A percentile compares a stretch with the other conserved stretches of the same genome.
Conservation (phyloP, 2,888 invertebrate genomes). For the Drosophila mayaguana region DNA sequence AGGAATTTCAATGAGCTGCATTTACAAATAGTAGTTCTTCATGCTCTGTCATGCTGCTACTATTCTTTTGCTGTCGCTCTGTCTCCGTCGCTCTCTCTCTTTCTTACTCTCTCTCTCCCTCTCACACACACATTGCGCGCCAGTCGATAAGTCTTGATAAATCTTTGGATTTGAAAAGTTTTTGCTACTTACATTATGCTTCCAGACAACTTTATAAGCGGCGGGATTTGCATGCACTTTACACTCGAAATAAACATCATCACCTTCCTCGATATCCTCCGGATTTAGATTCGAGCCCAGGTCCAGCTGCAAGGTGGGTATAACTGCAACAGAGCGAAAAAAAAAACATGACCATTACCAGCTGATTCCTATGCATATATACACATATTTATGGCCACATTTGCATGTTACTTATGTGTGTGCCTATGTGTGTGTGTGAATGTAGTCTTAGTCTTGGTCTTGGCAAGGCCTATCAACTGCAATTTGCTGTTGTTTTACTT, state of each 20-base stretch:
- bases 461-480: constrained; percentile 47
- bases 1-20: constrained; percentile 1
- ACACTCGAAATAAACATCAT: constrained; percentile 93
- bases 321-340: constrained; percentile 85
- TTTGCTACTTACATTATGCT: constrained; percentile 90
- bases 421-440: constrained; percentile 1
- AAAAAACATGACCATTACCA: constrained; percentile 29
- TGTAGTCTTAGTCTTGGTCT: constrained; percentile 22
- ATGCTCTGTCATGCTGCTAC: not conserved
- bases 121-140: not conserved
- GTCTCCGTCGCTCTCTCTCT: not conserved
- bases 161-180: constrained; percentile 30
- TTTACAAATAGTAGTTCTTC: constrained; percentile 10
- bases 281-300: constrained; percentile 91
- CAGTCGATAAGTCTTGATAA: constrained; percentile 44
- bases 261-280: constrained; percentile 92
- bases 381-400: constrained; percentile 8
- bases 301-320: constrained; percentile 89
- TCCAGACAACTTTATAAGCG: constrained; percentile 93
- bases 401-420: not conserved
- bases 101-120: no score
- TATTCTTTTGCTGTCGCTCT: no score
- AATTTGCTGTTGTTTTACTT: constrained; percentile 55
- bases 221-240: constrained; percentile 91
- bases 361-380: not conserved